Evolutionary conservation across 2,888 invertebrate genomes (phyloP).

Genomic region (Noctua fimbriata): DNA sequence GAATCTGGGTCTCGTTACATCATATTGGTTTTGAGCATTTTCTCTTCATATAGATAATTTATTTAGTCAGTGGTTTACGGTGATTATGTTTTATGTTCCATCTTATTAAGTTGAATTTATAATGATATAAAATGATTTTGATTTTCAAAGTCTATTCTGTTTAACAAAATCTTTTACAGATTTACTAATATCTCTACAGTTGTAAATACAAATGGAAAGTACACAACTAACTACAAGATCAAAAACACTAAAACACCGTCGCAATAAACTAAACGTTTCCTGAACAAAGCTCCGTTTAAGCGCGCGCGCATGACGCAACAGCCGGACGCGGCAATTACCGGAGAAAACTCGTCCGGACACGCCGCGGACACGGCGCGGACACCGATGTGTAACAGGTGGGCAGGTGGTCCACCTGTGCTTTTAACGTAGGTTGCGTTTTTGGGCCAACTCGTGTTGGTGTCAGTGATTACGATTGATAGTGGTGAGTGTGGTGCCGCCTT

Average conservation of each 20-base stretch:
- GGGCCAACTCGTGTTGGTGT: conserved; percentile 25
- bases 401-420: conserved; percentile 38
- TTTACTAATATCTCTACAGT: not conserved
- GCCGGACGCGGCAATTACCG: conserved; percentile 68
- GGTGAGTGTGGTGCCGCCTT: conserved; percentile 19
- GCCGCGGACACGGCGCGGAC: conserved; percentile 53
- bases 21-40: conserved; percentile 66
- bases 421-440: conserved; percentile 37
- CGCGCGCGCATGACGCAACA: conserved; percentile 54
- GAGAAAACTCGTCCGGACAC: conserved; percentile 70
- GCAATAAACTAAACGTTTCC: conserved; percentile 49
- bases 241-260: conserved; percentile 16
- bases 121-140: not conserved
- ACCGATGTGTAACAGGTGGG: conserved; percentile 48
- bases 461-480: conserved; percentile 1
- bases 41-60: conserved; percentile 57
- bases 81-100: conserved; percentile 36
- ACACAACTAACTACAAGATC: conserved; percentile 14
- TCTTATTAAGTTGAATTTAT: conserved; percentile 13
- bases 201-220: conserved; percentile 9
- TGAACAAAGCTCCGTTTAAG: conserved; percentile 53
- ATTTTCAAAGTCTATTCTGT: not conserved
- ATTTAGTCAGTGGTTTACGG: conserved; percentile 41
- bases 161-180: not conserved
- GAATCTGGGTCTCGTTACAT: conserved; percentile 70